Evolutionary conservation across 2,797 vertebrate genomes (phyloP), one percentile per base, ranked within the genome.

Genomic region (Lagocephalus sceleratus): DNA sequence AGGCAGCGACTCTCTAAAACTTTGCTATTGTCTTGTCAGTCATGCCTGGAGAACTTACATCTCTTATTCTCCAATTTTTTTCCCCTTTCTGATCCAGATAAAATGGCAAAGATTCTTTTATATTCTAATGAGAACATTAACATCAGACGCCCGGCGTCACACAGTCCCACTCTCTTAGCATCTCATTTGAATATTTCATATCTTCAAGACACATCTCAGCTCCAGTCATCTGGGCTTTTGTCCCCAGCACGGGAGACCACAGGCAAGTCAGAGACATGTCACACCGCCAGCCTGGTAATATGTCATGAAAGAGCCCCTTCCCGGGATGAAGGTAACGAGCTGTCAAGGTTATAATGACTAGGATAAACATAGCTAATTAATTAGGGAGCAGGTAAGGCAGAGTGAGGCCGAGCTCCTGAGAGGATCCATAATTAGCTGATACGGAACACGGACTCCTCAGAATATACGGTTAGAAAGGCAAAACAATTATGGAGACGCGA

Each of bases 101-200:
- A 85, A 85, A 81, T 68, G 78, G 71, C 76, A 86, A 83, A 63
- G 73, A 85, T 83, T 87, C 87, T 92, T 91, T 92, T 87, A 90
- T 90, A 91, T 91, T 91, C 84, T 91, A 92, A 92, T 91, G 83
- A 91, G 88, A 82, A 88, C 83, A 91, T 92, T 92, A 91, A 90
- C 90, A 91, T 90, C 89, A 89, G 87, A 89, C 87, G 85, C 78
- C 85, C 64, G 35, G 86, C 85, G 84, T 87, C 81, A 82, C 72
- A 85, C 59, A 84, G 85, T 87, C 89, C 84, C 82, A 79, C 85
- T 87, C 84, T 85, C 86, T 91, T 85, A 86, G 84, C 73, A 76
- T 86, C 90, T 92, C 83, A 91, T 91, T 91, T 91, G 82, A 91
- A 92, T 91, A 89, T 82, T 85, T 91, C 79, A 92, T 88, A 91